Conservation (phyloP, 2,888 invertebrate species). For the Spodoptera littoralis region DNA sequence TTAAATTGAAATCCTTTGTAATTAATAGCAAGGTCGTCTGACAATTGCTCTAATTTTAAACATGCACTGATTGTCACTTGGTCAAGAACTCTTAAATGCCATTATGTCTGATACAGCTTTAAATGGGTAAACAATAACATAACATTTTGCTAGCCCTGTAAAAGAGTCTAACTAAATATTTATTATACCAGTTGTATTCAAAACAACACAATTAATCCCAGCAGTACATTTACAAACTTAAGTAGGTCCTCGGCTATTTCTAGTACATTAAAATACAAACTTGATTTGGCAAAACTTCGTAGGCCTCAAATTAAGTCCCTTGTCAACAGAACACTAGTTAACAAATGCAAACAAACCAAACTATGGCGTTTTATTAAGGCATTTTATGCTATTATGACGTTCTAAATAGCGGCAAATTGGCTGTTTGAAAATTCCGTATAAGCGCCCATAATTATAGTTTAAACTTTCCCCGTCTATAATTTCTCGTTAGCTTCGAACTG, state of each 20-base stretch:
- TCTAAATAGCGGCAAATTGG: constrained; percentile 62
- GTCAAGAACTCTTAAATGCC: too few relatives aligned
- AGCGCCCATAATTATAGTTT: constrained; percentile 67
- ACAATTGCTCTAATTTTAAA: too few relatives aligned
- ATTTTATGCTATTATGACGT: constrained; percentile 65
- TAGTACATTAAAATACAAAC: not conserved
- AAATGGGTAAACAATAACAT: too few relatives aligned
- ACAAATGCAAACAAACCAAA: constrained; percentile 54
- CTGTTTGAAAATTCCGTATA: constrained; percentile 64
- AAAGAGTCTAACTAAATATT: too few relatives aligned
- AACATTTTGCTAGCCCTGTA: too few relatives aligned
- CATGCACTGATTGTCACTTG: too few relatives aligned
- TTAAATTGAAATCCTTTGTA: not conserved
- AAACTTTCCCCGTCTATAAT: constrained; percentile 62
- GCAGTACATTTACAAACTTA: too few relatives aligned
- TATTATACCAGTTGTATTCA: too few relatives aligned
- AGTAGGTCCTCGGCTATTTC: too few relatives aligned
- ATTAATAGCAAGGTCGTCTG: too few relatives aligned
- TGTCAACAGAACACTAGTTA: constrained; percentile 33
- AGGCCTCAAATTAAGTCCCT: constrained; percentile 19
- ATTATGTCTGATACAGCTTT: too few relatives aligned
- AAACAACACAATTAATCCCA: too few relatives aligned
- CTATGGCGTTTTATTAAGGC: constrained; percentile 58
- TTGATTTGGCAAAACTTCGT: constrained; percentile 11
- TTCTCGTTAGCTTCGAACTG: constrained; percentile 54